phyloP scores from a whole-genome alignment of 1,140 invertebrate genomes.

The Holotrichia oblita region DNA sequence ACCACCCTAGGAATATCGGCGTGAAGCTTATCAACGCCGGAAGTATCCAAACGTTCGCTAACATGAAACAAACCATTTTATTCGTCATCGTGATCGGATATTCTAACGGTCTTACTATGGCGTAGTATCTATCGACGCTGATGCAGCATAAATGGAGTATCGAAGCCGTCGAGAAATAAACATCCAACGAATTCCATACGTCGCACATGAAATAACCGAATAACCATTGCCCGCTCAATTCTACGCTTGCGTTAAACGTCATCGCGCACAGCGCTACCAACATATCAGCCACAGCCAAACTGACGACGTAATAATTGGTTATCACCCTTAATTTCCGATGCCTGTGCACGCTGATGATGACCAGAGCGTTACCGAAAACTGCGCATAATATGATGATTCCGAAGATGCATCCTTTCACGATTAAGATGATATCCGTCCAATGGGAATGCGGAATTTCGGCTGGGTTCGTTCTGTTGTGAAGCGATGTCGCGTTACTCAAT shows the following conservation, averaged over 20 bases:
- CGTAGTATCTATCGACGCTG: conserved; percentile 91
- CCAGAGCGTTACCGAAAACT: conserved; percentile 87
- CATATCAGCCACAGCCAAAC: conserved; percentile 90
- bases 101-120: conserved; percentile 87
- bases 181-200: no score
- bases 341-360: conserved; percentile 80
- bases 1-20: conserved; percentile 95
- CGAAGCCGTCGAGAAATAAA: no score
- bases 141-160: conserved; percentile 96
- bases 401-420: conserved; percentile 80
- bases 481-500: conserved; percentile 48
- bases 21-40: conserved; percentile 94
- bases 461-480: conserved; percentile 55
- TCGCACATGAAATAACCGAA: no score
- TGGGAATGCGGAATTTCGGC: conserved; percentile 57
- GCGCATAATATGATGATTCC: conserved; percentile 84
- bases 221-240: conserved; percentile 82
- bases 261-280: conserved; percentile 91
- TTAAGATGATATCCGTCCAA: conserved; percentile 67
- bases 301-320: conserved; percentile 96
- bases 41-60: conserved; percentile 88
- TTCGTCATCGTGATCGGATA: no score
- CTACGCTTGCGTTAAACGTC: conserved; percentile 94
- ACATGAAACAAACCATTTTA: conserved; percentile 81
- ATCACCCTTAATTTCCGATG: conserved; percentile 82